Evolutionary conservation across 2,113 vertebrate genomes (phyloP), one percentile per base, ranked within the genome.

Genomic region (Sula dactylatra): DNA sequence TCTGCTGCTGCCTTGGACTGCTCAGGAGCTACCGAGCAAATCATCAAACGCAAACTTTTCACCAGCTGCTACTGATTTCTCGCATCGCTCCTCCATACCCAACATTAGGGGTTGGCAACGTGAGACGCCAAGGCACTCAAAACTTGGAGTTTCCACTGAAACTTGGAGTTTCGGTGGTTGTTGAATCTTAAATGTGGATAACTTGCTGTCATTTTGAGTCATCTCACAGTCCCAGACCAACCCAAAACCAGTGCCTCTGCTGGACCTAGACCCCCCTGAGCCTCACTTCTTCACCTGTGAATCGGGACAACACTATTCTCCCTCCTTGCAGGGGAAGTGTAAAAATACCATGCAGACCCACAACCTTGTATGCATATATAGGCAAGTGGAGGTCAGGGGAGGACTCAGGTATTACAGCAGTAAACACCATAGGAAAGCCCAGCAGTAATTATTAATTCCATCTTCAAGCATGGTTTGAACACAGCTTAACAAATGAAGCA

Each of bases 371-470:
- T 9, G 71, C 25, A 25, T 31, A 36, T 18, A 29, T 7, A 73
- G 66, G 42, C 54, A 79, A 2, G 5, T 0, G 5, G 62, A 89
- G 69, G 69, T 79, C 69, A 78, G 72, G 21, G 34, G 77, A 95
- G 61, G 66, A 69, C 31, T 56, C 14, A n/a, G 19, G 14, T 91
- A 64, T 74, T 84, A 50, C 42, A 92, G 65, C 81, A 73, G 47
- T 67, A 71, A 86, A 69, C 8, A 9, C 59, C 47, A 69, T 2
- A 81, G 56, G 56, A 95, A 95, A 95, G n/a, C 70, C 95, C 74
- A 93, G 67, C 86, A 91, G 93, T 84, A 95, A 95, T 97, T 97
- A 85, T 94, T 96, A 97, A 95, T 95, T 92, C 76, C 83, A 86
- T 89, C 67, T 87, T 91, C 73, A 87, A 84, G 95, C 56, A 82